A percentile compares a stretch with the other conserved stretches of the same genome.
Evolutionary conservation across 2,797 vertebrate genomes (phyloP).

Genomic region (Stomatorhinus walkeri): DNA sequence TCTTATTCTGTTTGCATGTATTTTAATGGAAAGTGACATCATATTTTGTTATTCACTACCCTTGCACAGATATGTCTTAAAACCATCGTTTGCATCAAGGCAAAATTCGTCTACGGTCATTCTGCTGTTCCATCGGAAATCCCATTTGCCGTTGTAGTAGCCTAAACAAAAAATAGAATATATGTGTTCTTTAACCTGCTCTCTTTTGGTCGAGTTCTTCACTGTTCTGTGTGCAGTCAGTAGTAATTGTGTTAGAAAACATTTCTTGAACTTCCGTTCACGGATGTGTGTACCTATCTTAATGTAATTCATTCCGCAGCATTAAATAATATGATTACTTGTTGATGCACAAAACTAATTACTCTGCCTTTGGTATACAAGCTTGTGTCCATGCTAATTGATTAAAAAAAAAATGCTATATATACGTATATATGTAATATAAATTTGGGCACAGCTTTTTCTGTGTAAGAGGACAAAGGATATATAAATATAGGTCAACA

Average conservation of each 20-base stretch:
- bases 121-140: neutral
- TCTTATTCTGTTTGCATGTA: neutral
- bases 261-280: neutral
- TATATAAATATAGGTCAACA: neutral
- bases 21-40: neutral
- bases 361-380: neutral
- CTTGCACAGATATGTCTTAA: neutral
- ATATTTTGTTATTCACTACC: neutral
- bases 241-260: neutral
- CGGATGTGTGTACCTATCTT: neutral
- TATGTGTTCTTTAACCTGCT: neutral
- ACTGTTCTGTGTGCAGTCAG: neutral
- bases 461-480: neutral
- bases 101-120: neutral
- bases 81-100: neutral
- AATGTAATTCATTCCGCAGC: neutral
- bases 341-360: neutral
- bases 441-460: neutral
- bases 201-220: neutral
- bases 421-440: too few species aligned
- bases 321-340: neutral
- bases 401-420: neutral
- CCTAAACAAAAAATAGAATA: neutral
- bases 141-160: neutral
- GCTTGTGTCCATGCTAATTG: neutral